These are phyloP conservation scores for Ceraclea dissimilis DNA, from an alignment of 2,888 invertebrate species.

Conservation along the genomic window DNA sequence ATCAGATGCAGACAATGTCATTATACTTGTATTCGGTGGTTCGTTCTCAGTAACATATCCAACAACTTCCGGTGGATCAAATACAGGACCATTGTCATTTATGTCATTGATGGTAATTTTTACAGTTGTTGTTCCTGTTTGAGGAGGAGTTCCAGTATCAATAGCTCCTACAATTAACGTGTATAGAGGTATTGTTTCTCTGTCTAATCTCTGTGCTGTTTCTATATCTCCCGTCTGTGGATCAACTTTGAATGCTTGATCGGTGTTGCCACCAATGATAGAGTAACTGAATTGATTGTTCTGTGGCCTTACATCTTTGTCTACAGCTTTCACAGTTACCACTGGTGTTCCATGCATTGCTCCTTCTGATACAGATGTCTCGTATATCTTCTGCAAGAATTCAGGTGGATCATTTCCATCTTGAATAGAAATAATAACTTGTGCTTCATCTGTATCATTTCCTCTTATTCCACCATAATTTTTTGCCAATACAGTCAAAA, in stretches of 20 bases:
- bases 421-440: slow-evolving; percentile 87
- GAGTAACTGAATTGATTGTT: slow-evolving; percentile 90
- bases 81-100: slow-evolving; percentile 89
- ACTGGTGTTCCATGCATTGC: slow-evolving; percentile 66
- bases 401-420: slow-evolving; percentile 96
- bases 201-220: slow-evolving; percentile 66
- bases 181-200: slow-evolving; percentile 71
- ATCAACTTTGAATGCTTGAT: slow-evolving; percentile 82
- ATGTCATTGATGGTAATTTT: slow-evolving; percentile 74
- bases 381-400: slow-evolving; percentile 73
- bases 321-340: slow-evolving; percentile 73
- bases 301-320: slow-evolving; percentile 84
- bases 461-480: slow-evolving; percentile 90
- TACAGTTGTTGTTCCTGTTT: slow-evolving; percentile 84
- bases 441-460: slow-evolving; percentile 92
- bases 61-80: slow-evolving; percentile 61
- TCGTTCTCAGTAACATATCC: slow-evolving; percentile 84
- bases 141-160: slow-evolving; percentile 81
- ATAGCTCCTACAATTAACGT: slow-evolving; percentile 77
- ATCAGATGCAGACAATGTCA: slow-evolving; percentile 81
- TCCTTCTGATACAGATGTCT: slow-evolving; percentile 75
- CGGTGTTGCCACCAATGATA: slow-evolving; percentile 74
- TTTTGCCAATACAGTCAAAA: slow-evolving; percentile 88
- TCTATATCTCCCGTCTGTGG: slow-evolving; percentile 78
- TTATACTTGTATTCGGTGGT: slow-evolving; percentile 72